phyloP scores from a whole-genome alignment of 2,888 invertebrate species.

The Tetropium fuscum region DNA sequence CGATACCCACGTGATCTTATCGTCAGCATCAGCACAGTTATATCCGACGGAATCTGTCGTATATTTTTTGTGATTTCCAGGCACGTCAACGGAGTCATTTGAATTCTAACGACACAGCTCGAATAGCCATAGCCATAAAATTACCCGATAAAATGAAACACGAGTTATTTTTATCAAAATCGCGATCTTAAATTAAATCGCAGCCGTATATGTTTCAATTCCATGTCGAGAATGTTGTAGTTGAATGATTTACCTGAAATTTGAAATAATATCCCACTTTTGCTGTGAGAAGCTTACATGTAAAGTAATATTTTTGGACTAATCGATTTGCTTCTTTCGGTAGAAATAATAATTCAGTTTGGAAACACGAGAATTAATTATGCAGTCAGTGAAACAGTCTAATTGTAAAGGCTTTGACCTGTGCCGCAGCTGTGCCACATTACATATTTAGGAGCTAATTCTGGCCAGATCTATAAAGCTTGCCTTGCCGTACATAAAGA shows the following conservation, averaged over 20 bases:
- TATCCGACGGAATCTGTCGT: not conserved
- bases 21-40: not conserved
- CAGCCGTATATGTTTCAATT: conserved; percentile 11
- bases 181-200: conserved; percentile 8
- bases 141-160: conserved; percentile 27
- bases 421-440: no score
- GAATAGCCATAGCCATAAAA: conserved; percentile 24
- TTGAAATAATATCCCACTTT: not conserved
- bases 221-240: conserved; percentile 10
- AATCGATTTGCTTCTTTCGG: not conserved
- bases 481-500: no score
- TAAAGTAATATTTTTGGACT: not conserved
- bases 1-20: not conserved
- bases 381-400: no score
- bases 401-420: no score
- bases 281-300: not conserved
- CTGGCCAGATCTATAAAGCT: no score
- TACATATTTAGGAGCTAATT: no score
- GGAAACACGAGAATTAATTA: no score
- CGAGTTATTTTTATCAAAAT: conserved; percentile 27
- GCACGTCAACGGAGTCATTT: conserved; percentile 11
- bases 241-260: not conserved
- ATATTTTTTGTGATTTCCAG: conserved; percentile 16
- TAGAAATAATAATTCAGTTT: no score
- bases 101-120: conserved; percentile 10